phyloP scores from a whole-genome alignment of 2,113 vertebrate genomes.

The Mirza zaza region DNA sequence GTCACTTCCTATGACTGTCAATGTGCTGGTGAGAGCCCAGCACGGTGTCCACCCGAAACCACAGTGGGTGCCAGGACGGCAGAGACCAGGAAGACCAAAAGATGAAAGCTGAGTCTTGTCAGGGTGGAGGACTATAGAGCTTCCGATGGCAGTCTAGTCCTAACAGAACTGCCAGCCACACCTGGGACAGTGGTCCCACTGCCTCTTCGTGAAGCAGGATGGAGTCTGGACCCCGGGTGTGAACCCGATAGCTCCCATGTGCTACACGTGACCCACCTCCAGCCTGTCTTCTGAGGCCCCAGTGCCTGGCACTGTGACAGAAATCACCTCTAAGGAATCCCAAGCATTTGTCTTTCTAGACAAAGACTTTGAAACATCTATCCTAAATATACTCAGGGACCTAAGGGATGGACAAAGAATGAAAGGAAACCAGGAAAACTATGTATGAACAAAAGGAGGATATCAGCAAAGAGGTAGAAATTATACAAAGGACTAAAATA shows the following conservation, averaged over 20 bases:
- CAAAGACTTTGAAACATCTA: too few species aligned
- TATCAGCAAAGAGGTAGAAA: too few species aligned
- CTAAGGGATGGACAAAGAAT: too few species aligned
- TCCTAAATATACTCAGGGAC: too few species aligned
- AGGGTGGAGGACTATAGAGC: background rate
- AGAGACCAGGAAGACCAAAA: background rate
- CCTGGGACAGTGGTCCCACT: background rate
- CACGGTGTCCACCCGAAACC: background rate
- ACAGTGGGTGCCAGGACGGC: background rate
- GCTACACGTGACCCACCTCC: background rate
- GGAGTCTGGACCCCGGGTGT: background rate
- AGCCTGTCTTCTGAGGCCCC: background rate
- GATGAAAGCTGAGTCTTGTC: background rate
- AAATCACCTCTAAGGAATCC: too few species aligned
- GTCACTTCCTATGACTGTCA: constrained; percentile 20
- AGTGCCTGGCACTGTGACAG: background rate
- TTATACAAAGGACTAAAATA: too few species aligned
- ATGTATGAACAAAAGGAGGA: too few species aligned
- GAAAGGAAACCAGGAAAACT: too few species aligned
- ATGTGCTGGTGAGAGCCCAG: background rate
- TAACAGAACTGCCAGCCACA: background rate
- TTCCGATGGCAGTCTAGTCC: background rate
- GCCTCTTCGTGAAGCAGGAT: background rate
- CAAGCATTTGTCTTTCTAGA: too few species aligned
- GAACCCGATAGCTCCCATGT: background rate